Base-by-base conservation (phyloP, 2,888 invertebrate genomes). In the Idaea aversata region DNA sequence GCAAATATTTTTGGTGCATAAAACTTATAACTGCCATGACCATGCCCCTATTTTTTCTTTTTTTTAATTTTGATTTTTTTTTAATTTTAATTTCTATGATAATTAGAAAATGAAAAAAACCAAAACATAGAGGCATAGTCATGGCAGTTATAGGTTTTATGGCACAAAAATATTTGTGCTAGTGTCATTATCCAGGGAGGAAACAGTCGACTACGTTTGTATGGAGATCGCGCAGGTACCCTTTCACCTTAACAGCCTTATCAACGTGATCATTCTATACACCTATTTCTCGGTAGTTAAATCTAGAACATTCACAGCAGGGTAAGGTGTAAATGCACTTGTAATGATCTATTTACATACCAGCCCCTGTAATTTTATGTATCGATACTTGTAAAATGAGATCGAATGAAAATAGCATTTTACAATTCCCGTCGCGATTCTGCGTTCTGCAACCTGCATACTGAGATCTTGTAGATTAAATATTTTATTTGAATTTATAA, bases 331-430 rank as follows among this genome's bases (percentile, higher is more conserved):
- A 75, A 80, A 79, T 72, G 73, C 61, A 72, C 71, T 72, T 74
- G 73, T 78, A 73, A 77, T 75, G 65, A 76, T 72, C 74, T 74
- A 76, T 76, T 77, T 77, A 76, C 70, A 79, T 80, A 73, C 67
- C 65, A 57, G 63, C 65, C 68, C 68, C n/a, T 34, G 38, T 61
- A 34, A 63, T 59, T 61, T 15, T 38, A 64, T 63, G 61, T 58
- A 63, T 65, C 63, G 47, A 65, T 71, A 71, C 66, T 67, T 71
- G 72, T 65, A 68, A 69, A 74, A 73, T 59, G 66, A 67, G 69
- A 71, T 71, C 65, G 65, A 66, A 71, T 64, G 59, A 70, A 63
- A n/a, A 59, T 59, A 35, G 66, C 65, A 70, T 71, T 70, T 72
- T 68, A 70, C 63, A 64, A 59, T 67, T 67, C 68, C 72, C 71